Conservation (phyloP, 2,888 invertebrate genomes). For the Eupithecia insigniata region DNA sequence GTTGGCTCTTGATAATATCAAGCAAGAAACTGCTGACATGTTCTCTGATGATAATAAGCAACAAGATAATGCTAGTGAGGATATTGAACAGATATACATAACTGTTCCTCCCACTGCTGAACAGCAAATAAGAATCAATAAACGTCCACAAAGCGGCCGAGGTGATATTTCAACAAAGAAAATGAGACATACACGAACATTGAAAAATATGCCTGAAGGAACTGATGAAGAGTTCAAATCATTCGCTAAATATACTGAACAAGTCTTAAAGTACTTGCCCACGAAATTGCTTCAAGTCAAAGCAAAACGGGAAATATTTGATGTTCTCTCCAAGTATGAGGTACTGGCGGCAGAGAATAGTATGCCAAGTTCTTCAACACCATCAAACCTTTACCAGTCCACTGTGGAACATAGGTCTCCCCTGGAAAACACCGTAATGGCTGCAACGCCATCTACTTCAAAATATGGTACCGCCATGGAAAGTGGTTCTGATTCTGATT, state of each 20-base stretch:
- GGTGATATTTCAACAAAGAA: not conserved
- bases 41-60: not conserved
- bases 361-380: not conserved
- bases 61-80: not conserved
- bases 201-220: not conserved
- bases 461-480: not conserved
- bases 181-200: not conserved
- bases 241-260: not conserved
- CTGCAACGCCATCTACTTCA: not conserved
- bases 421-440: not conserved
- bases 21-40: not conserved
- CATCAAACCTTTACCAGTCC: not conserved
- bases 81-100: not conserved
- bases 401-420: not conserved
- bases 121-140: not conserved
- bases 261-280: not conserved
- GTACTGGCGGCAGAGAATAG: not conserved
- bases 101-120: not conserved
- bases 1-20: not conserved
- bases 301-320: constrained; percentile 2
- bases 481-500: not conserved
- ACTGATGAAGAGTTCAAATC: not conserved
- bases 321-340: not conserved
- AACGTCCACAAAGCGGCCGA: not conserved
- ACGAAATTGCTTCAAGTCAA: not conserved